These are phyloP conservation scores for Ennomos fuscantarius DNA, from an alignment of 2,888 invertebrate genomes.

Conservation along the genomic window DNA sequence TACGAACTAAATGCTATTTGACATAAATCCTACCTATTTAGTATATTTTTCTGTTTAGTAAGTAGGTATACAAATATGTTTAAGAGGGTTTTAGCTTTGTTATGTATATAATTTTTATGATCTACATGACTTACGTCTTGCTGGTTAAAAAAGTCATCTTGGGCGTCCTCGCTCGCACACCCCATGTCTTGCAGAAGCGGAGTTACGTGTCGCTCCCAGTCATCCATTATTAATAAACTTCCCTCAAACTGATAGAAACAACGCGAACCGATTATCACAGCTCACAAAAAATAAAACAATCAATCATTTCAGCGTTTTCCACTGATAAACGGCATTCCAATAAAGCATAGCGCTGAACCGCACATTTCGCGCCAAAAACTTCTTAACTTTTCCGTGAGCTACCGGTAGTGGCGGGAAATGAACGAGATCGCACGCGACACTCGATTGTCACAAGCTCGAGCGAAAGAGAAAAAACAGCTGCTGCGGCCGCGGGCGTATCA, in stretches of 20 bases:
- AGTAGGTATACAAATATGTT: too few relatives aligned
- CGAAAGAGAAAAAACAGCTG: conserved; percentile 77
- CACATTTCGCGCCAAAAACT: conserved; percentile 82
- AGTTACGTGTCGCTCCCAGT: conserved; percentile 86
- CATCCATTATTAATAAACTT: conserved; percentile 78
- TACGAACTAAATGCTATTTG: too few relatives aligned
- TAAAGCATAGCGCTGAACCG: conserved; percentile 44
- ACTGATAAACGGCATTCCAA: conserved; percentile 54
- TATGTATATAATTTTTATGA: background rate
- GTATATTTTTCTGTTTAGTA: too few relatives aligned
- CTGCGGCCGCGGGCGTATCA: conserved; percentile 77
- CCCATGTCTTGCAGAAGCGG: conserved; percentile 86
- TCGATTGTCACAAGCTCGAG: conserved; percentile 75
- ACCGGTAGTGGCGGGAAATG: conserved; percentile 74
- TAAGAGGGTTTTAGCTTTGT: background rate
- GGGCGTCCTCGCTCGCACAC: conserved; percentile 80
- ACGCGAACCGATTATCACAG: conserved; percentile 65
- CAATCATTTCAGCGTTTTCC: conserved; percentile 64
- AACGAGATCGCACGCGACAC: conserved; percentile 75
- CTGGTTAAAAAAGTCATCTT: conserved; percentile 85
- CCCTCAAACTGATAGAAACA: conserved; percentile 53
- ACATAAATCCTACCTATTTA: too few relatives aligned
- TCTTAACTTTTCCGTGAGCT: conserved; percentile 60
- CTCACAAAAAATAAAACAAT: conserved; percentile 63
- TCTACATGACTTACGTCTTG: conserved; percentile 81